These are phyloP conservation scores for Lepidurus apus DNA, from an alignment of 1,140 invertebrate species.

Conservation along the genomic window DNA sequence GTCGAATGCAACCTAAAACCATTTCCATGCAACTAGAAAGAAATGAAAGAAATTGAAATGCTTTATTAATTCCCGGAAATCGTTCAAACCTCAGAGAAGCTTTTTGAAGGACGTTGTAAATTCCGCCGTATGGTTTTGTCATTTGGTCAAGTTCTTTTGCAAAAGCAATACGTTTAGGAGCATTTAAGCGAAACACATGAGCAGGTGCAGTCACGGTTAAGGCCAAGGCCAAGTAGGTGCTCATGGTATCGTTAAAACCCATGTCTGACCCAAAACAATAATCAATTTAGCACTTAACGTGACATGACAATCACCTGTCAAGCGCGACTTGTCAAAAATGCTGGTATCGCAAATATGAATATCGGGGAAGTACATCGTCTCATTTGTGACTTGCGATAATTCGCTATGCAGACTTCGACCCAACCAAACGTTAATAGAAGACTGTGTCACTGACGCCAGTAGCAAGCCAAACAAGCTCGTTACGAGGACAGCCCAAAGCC, in stretches of 20 bases:
- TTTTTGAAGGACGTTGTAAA: not conserved
- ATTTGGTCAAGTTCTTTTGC: not conserved
- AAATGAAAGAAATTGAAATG: not conserved
- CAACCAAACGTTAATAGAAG: not conserved
- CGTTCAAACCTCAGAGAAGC: not conserved
- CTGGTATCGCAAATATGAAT: constrained; percentile 1
- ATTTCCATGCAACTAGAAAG: constrained; percentile 27
- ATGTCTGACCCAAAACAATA: not conserved
- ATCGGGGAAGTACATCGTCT: not conserved
- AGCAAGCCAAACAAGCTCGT: not conserved
- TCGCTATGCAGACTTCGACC: not conserved
- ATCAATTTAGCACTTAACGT: not conserved
- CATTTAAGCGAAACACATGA: not conserved
- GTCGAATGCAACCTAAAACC: constrained; percentile 27
- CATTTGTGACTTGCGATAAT: not conserved
- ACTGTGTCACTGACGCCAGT: not conserved
- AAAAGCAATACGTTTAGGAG: not conserved
- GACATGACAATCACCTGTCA: not conserved
- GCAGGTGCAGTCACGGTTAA: constrained; percentile 23
- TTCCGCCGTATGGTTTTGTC: not conserved
- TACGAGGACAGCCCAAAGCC: not conserved
- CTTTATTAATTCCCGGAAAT: not conserved
- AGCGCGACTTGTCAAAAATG: not conserved
- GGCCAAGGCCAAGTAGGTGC: constrained; percentile 27
- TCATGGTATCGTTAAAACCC: constrained; percentile 33